phyloP scores from a whole-genome alignment of 2,113 vertebrate genomes.

The Sinocyclocheilus anophthalmus region DNA sequence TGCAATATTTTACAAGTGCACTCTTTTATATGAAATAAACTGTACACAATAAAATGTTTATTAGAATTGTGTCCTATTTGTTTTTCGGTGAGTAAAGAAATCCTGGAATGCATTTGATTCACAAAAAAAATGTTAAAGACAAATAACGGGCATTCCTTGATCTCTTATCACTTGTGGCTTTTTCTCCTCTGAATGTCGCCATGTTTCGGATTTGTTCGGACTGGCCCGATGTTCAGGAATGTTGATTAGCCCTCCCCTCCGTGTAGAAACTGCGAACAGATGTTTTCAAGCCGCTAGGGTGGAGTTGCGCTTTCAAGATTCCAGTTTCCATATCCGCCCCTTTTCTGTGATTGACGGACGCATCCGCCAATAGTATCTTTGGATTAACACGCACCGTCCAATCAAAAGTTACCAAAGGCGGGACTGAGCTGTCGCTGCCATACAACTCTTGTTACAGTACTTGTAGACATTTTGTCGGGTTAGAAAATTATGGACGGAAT shows the following conservation, averaged over 20 bases:
- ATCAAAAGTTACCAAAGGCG: constrained; percentile 71
- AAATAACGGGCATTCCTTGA: not conserved
- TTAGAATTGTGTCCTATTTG: not conserved
- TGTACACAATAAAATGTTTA: not conserved
- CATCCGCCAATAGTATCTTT: constrained; percentile 60
- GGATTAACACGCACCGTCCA: constrained; percentile 52
- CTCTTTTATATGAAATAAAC: constrained; percentile 22
- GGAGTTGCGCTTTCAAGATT: constrained; percentile 72
- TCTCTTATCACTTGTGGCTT: not conserved
- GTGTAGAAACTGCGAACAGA: constrained; percentile 67
- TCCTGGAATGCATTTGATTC: not conserved
- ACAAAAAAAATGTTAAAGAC: not conserved
- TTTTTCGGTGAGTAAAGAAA: not conserved
- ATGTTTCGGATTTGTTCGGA: constrained; percentile 69
- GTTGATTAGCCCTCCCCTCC: constrained; percentile 56
- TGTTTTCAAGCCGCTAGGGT: constrained; percentile 71
- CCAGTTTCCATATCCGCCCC: constrained; percentile 63
- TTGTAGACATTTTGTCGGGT: constrained; percentile 58
- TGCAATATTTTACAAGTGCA: constrained; percentile 8
- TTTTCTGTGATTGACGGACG: constrained; percentile 49
- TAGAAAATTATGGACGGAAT: constrained; percentile 39
- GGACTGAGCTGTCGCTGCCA: not conserved
- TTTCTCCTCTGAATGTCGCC: constrained; percentile 44
- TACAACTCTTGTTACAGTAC: constrained; percentile 29
- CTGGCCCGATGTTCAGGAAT: constrained; percentile 70